Conservation (phyloP, 2,797 vertebrate species). For the Eulemur albifrons region DNA sequence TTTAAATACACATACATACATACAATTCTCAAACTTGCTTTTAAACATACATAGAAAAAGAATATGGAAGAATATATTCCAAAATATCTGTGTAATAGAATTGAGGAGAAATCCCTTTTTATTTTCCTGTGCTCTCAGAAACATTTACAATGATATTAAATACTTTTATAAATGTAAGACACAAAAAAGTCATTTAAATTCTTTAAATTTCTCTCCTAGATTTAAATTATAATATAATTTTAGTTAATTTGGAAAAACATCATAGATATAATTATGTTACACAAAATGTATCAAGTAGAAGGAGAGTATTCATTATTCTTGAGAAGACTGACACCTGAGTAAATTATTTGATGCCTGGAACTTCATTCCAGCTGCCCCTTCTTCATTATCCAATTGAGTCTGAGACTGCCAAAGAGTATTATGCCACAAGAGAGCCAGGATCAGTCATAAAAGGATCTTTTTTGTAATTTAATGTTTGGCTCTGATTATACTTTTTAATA, state of each 20-base stretch:
- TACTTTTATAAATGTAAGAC: background rate
- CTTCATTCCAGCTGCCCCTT: background rate
- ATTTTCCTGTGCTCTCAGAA: background rate
- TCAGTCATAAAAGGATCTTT: background rate
- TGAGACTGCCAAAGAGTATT: background rate
- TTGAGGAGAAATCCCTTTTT: background rate
- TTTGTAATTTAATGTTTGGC: background rate
- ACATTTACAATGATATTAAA: conserved; percentile 1
- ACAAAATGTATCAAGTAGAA: background rate
- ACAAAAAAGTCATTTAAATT: background rate
- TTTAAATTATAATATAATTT: conserved; percentile 18
- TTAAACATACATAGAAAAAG: background rate
- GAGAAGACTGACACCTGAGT: background rate
- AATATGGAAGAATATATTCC: background rate
- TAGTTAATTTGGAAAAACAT: background rate
- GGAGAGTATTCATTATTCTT: background rate
- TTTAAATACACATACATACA: background rate
- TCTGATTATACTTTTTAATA: background rate
- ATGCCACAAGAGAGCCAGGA: background rate
- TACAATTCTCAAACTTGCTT: background rate
- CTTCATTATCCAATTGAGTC: background rate
- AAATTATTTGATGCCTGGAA: background rate
- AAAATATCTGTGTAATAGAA: background rate
- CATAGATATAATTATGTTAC: background rate
- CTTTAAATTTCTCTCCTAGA: background rate